Evolutionary conservation across 2,113 vertebrate species (phyloP), one percentile per base, ranked within the genome.

Genomic region (Galeopterus variegatus): DNA sequence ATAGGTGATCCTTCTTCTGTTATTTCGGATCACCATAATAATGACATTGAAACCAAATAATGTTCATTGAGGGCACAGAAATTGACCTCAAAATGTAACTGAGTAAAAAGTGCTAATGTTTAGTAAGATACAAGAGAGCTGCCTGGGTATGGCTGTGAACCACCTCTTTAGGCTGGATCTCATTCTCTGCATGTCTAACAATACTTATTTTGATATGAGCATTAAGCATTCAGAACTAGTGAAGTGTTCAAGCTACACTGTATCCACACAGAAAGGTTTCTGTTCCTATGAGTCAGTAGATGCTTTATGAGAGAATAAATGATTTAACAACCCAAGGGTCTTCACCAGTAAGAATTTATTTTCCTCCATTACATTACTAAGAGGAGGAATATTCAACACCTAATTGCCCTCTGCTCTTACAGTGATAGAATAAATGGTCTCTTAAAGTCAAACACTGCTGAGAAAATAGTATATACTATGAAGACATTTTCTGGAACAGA

Each of bases 231-330:
- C 62, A 56, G 52, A 90, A n/a, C 23, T 54, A 94, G 58, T 36
- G 28, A 89, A 72, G 52, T 50, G 64, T 87, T 45, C 33, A 54
- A 60, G 17, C n/a, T 48, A 50, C 18, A 54, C 45, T 60, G 75
- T 82, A 96, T 24, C 54, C 9, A 60, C n/a, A 45, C 24, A 70
- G 36, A 21, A 75, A 79, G 17, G 21, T 5, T 7, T 91, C 33
- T 65, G 17, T 45, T 36, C 12, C 0, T 23, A 48, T 36, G 50
- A 41, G 5, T 60, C 60, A 79, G n/a, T 45, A 45, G 45, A 17
- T 81, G 45, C 70, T 67, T 89, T 76, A 90, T 75, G 36, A 70
- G 70, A 65, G 4, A 91, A 56, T 75, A 93, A 73, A 70, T 65
- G 31, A 60, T 18, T 45, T 50, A 90, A 54, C n/a, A 73, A 36